Conservation (phyloP, 2,113 vertebrate species). For the Pterophyllum scalare region DNA sequence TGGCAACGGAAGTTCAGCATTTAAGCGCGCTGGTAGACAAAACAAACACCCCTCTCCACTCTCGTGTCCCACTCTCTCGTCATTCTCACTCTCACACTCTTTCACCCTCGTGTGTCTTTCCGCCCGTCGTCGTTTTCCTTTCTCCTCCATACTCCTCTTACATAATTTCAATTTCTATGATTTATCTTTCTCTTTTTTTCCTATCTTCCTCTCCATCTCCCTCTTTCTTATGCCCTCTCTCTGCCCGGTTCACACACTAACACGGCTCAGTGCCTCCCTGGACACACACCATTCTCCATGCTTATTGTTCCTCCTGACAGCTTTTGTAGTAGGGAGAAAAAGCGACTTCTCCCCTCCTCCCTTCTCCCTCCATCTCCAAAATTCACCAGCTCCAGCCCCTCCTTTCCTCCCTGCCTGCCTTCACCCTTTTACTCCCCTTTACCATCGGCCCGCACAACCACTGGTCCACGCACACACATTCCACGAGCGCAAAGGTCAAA, state of each 20-base stretch:
- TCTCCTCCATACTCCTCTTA: conserved; percentile 15
- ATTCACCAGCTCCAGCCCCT: conserved; percentile 44
- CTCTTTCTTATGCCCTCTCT: conserved; percentile 40
- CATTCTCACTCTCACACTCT: conserved; percentile 17
- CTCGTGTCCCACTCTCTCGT: conserved; percentile 24
- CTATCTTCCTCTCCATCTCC: not conserved
- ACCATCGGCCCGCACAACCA: conserved; percentile 29
- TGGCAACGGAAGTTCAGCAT: conserved; percentile 76
- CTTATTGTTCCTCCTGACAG: conserved; percentile 82
- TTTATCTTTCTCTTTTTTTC: conserved; percentile 12
- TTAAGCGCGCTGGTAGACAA: conserved; percentile 75
- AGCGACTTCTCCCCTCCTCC: conserved; percentile 61
- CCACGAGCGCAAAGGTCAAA: conserved; percentile 82
- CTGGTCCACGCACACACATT: conserved; percentile 72
- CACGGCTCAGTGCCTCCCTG: conserved; percentile 81
- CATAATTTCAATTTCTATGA: conserved; percentile 34
- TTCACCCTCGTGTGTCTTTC: conserved; percentile 3
- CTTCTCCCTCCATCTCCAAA: conserved; percentile 34
- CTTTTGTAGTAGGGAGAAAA: conserved; percentile 81
- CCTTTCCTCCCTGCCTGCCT: conserved; percentile 15
- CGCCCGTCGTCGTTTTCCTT: conserved; percentile 16
- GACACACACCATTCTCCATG: conserved; percentile 81
- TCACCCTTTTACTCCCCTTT: conserved; percentile 38
- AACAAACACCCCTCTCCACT: conserved; percentile 73
- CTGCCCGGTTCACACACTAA: conserved; percentile 74